Evolutionary conservation across 23 tunicate genomes (phyloP).

Genomic region (Halocynthia aurantium): DNA sequence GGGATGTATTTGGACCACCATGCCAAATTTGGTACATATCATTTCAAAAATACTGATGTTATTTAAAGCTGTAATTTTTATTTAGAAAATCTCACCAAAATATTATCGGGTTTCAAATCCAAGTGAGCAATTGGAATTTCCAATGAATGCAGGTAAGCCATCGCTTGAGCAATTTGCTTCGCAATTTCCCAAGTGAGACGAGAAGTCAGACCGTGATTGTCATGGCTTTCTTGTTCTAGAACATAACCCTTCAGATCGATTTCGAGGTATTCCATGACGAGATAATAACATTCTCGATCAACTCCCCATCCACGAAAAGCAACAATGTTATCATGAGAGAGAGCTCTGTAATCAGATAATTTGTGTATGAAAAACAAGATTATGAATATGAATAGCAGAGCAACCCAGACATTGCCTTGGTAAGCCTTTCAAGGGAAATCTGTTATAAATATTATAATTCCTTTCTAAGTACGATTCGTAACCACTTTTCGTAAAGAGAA

Average conservation of each 20-base stretch:
- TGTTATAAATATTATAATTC: too few relatives aligned
- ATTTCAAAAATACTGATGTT: too few relatives aligned
- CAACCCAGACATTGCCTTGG: too few relatives aligned
- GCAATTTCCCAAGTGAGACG: constrained; percentile 66
- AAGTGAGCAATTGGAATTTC: constrained; percentile 27
- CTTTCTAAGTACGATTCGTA: too few relatives aligned
- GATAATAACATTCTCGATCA: constrained; percentile 20
- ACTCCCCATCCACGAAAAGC: constrained; percentile 60
- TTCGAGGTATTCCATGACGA: constrained; percentile 71
- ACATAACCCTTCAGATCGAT: constrained; percentile 28
- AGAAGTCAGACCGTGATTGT: constrained; percentile 59
- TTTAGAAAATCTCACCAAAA: constrained; percentile 29
- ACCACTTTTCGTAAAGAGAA: too few relatives aligned
- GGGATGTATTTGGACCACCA: too few relatives aligned
- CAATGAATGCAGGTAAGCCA: constrained; percentile 52
- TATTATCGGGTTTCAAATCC: constrained; percentile 81
- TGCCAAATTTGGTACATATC: too few relatives aligned
- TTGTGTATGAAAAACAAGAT: neutral
- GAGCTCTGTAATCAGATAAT: constrained; percentile 28
- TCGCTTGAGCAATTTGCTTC: constrained; percentile 53
- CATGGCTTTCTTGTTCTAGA: constrained; percentile 28
- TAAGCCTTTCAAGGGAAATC: too few relatives aligned
- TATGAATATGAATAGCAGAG: too few relatives aligned
- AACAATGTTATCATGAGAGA: constrained; percentile 69
- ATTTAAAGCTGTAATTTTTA: too few relatives aligned